Evolutionary conservation across 2,797 vertebrate species (phyloP), one percentile per base, ranked within the genome.

Genomic region (Spinibarbus caldwelli): DNA sequence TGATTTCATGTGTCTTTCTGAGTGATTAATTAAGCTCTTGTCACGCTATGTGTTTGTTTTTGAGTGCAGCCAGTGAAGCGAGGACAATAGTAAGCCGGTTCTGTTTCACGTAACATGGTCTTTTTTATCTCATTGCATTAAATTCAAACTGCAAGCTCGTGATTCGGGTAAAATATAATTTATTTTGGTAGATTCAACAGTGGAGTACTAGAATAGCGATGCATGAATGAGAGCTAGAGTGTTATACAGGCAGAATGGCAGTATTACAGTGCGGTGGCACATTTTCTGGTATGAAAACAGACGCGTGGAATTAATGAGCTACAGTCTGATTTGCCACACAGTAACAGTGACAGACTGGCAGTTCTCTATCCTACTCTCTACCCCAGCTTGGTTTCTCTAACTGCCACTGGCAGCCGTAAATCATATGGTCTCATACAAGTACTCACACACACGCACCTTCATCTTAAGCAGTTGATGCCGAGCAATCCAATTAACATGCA

Each of bases 401-500:
- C 49, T 36, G 11, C 26, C 66, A 41, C 62, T 29, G 62, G 83
- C 73, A 86, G 57, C 15, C 59, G 31, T 80, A 59, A 36, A 80
- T 78, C 36, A 19, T 52, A 36, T 4, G 9, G 29, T 79, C 31
- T 47, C 9, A 26, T 41, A 34, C 71, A 52, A 26, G 47, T 77
- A 80, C 26, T 29, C 29, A 57, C 72, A 29, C 82, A 19, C 66
- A 29, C 38, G 47, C 72, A 70, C 62, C 70, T 49, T 77, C 82
- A 70, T 72, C 72, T 68, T 83, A 85, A 68, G 38, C 84, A 75
- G 36, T 67, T 68, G 34, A 84, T 83, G n/a, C 82, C 17, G 49
- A 84, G 87, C 88, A 84, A 80, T 87, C 72, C 89, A 86, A 88
- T 88, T 88, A 89, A 59, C 85, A 89, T 89, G 75, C 80, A 88